A percentile compares a stretch with the other conserved stretches of the same genome.
phyloP scores from a whole-genome alignment of 1,140 invertebrate genomes.

The Neodiprion lecontei region DNA sequence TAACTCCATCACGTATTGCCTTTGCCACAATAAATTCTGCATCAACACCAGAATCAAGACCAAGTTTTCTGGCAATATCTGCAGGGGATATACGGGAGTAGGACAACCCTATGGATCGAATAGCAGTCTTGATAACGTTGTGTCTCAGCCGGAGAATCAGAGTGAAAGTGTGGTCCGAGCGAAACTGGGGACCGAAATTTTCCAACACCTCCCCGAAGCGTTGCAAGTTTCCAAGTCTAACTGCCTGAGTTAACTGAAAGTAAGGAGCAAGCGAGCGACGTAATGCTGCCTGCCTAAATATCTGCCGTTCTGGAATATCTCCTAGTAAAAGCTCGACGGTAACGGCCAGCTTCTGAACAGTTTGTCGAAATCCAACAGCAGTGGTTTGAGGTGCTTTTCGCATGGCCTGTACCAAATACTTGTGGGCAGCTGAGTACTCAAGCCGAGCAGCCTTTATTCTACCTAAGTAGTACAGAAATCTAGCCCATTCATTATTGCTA shows the following conservation, averaged over 20 bases:
- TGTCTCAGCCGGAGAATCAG: constrained; percentile 93
- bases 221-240: constrained; percentile 92
- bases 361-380: constrained; percentile 98
- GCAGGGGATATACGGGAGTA: constrained; percentile 96
- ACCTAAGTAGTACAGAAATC: constrained; percentile 96
- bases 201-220: constrained; percentile 94
- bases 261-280: constrained; percentile 91
- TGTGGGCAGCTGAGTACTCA: constrained; percentile 96
- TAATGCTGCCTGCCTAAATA: constrained; percentile 87
- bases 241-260: constrained; percentile 97
- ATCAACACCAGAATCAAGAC: constrained; percentile 94
- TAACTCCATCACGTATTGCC: constrained; percentile 98
- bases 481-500: constrained; percentile 98
- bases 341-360: constrained; percentile 94
- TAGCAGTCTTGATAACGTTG: constrained; percentile 99
- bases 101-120: constrained; percentile 94
- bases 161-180: constrained; percentile 92
- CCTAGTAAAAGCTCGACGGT: constrained; percentile 95
- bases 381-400: constrained; percentile 96
- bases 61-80: constrained; percentile 93
- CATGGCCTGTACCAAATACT: constrained; percentile 92
- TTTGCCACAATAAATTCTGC: constrained; percentile 99
- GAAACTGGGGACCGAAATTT: constrained; percentile 87
- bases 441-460: constrained; percentile 96
- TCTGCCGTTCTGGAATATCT: constrained; percentile 94